These are phyloP conservation scores for Chlorops oryzae DNA, from an alignment of 1,140 invertebrate species.

Conservation along the genomic window DNA sequence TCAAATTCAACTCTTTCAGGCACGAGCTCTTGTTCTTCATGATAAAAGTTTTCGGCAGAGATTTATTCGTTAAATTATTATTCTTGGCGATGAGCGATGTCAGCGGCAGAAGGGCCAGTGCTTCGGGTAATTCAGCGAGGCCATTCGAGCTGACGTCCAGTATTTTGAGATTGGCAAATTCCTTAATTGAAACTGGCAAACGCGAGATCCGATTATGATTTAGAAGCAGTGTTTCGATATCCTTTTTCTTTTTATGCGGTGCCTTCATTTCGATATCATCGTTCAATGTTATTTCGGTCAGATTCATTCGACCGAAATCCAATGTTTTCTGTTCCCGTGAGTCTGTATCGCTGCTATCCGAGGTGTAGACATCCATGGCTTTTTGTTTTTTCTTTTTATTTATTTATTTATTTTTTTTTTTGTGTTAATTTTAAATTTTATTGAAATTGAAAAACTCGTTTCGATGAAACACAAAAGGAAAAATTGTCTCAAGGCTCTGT, in stretches of 20 bases:
- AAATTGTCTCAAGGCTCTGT: too few relatives aligned
- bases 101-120: slow-evolving; percentile 62
- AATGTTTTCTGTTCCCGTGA: slow-evolving; percentile 59
- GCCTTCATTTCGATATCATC: slow-evolving; percentile 50
- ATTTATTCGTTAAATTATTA: slow-evolving; percentile 73
- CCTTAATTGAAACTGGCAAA: slow-evolving; percentile 52
- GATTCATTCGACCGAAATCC: slow-evolving; percentile 62
- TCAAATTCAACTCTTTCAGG: slow-evolving; percentile 82
- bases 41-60: slow-evolving; percentile 77
- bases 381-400: slow-evolving; percentile 4
- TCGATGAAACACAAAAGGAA: too few relatives aligned
- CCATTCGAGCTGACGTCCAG: slow-evolving; percentile 85
- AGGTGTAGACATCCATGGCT: slow-evolving; percentile 67
- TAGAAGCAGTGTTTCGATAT: slow-evolving; percentile 61
- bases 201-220: slow-evolving; percentile 62
- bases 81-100: slow-evolving; percentile 76
- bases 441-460: too few relatives aligned
- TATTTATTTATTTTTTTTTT: neutral
- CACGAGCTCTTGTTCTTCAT: slow-evolving; percentile 42
- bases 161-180: slow-evolving; percentile 63
- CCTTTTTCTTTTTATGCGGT: slow-evolving; percentile 48
- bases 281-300: slow-evolving; percentile 56
- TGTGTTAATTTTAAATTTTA: neutral
- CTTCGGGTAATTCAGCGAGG: slow-evolving; percentile 66
- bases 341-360: slow-evolving; percentile 73